Evolutionary conservation across 2,113 vertebrate genomes (phyloP), one percentile per base, ranked within the genome.

Genomic region (Dissostichus mawsoni): DNA sequence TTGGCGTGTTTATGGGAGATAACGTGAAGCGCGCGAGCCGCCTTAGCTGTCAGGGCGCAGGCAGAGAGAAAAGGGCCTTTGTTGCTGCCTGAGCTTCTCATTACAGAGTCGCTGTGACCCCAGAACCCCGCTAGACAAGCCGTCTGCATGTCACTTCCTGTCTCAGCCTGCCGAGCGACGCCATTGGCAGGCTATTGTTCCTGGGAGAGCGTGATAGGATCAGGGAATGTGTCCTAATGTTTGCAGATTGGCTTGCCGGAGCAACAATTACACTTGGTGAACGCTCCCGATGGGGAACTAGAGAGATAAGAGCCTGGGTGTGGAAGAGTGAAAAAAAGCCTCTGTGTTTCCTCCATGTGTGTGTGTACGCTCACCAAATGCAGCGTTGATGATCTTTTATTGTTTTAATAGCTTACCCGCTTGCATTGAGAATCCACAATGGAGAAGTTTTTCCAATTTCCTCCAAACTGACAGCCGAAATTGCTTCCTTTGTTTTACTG

Each of bases 131-230:
- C 75, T 68, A 93, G 91, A 94, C 92, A 90, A 79, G 57, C 88
- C 85, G 91, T 93, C 92, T 91, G 83, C 5, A 50, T 91, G 90
- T 94, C 93, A 92, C 93, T 94, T 95, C 94, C 94, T 94, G 92
- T 52, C 78, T 75, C 6, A 55, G 84, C 75, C 71, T 64, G 70
- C 53, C 4, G 69, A 90, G 89, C 85, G 17, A 87, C 16, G 80
- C 91, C 83, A 93, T 90, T 89, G 92, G 92, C 85, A 76, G 83
- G 74, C 87, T 89, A 88, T 94, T 93, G 87, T 94, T 92, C 91
- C 87, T 82, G 86, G 78, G 85, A 91, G 88, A 82, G 71, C 1
- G 36, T 23, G 93, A 93, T 92, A 92, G 81, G 86, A 94, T 93
- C 83, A 48, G 87, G 85, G 90, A 93, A 92, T 82, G 89, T 93